phyloP scores from a whole-genome alignment of 2,797 vertebrate genomes.

The Alcedo quadribrachys region DNA sequence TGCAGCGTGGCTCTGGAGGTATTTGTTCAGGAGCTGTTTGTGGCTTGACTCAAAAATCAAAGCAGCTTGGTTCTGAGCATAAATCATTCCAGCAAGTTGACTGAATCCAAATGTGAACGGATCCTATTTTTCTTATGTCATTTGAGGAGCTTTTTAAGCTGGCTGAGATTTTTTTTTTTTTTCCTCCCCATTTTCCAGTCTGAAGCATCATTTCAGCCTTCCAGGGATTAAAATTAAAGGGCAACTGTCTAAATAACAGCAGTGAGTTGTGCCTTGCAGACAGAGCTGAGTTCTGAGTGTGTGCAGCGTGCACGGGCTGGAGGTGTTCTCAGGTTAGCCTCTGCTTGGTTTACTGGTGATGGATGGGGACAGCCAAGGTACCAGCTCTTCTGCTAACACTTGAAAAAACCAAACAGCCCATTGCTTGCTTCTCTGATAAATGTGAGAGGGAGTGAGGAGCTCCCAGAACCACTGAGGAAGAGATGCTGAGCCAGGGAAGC shows the following conservation, averaged over 20 bases:
- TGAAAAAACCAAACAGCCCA: neutral
- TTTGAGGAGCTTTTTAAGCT: neutral
- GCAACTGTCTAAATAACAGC: constrained; percentile 3
- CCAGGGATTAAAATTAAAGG: constrained; percentile 20
- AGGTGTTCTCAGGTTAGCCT: constrained; percentile 18
- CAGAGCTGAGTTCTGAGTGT: constrained; percentile 48
- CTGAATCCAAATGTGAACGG: neutral
- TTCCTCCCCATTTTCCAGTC: neutral
- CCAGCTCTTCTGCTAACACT: constrained; percentile 55
- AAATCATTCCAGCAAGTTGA: neutral
- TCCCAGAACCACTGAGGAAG: neutral
- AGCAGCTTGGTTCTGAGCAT: neutral
- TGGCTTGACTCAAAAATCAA: neutral
- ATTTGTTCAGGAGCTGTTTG: neutral
- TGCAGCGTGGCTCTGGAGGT: neutral
- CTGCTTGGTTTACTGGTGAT: constrained; percentile 69
- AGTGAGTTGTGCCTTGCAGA: constrained; percentile 6
- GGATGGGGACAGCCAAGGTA: constrained; percentile 62
- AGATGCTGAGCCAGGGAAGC: neutral
- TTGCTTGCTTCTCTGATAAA: constrained; percentile 54
- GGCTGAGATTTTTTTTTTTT: neutral
- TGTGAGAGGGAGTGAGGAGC: neutral
- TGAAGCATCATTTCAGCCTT: neutral
- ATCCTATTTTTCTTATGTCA: neutral
- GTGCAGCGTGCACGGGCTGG: neutral